Evolutionary conservation across 1,140 invertebrate genomes (phyloP), one percentile per base, ranked within the genome.

Genomic region (Lysiphlebus fabarum): DNA sequence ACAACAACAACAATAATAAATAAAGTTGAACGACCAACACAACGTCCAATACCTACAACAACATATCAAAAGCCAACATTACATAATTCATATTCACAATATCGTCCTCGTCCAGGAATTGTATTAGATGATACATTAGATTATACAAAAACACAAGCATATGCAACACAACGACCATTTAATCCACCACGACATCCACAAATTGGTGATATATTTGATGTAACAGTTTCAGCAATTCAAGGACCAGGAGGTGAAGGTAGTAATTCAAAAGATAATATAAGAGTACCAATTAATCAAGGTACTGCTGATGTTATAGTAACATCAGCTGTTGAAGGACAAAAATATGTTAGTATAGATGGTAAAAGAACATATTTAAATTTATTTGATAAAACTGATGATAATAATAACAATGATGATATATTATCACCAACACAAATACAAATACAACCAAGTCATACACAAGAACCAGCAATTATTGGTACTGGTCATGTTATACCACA

Each of bases 321-420:
- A 4, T 87, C 87, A 1, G 83, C 89, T 7, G 83, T 88, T 26
- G 88, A 88, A 42, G 86, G 87, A 55, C 87, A 93, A 67, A 89
- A 91, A 54, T 93, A 92, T 73, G 92, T 95, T 5, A 93, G 91
- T n/a, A 95, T 95, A 58, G 92, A 95, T 70, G 92, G 92, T 34
- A 91, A 92, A 75, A 81, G 90, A 66, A 94, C 91, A 4, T 93
- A 94, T 75, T 82, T 95, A 59, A 92, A 93, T 78, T 75, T 94
- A 5, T 91, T 92, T 70, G 86, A 87, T 59, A 85, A 84, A 64
- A 78, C 82, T 10, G 71, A 65, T 61, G 17, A 4, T 4, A 26
- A 26, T 26, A 26, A 26, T 26, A 26, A 26, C 17, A 26, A 26
- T 26, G 17, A 26, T 26, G 65, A 65, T 51, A 65, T 56, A 0